These are phyloP conservation scores for Scleropages formosus DNA, from an alignment of 2,797 vertebrate genomes.

Conservation along the genomic window DNA sequence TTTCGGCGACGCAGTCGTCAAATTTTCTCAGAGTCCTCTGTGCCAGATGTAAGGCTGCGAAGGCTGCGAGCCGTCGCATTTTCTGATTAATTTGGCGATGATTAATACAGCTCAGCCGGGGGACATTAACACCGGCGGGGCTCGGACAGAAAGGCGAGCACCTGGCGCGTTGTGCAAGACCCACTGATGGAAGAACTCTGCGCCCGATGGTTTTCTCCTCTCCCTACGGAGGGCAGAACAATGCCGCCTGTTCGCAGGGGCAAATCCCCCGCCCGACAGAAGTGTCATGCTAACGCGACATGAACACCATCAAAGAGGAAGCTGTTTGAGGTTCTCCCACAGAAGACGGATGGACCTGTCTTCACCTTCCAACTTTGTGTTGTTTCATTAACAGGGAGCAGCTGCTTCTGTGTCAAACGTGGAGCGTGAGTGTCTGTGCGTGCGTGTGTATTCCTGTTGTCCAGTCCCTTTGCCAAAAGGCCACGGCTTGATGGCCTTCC, in stretches of 20 bases:
- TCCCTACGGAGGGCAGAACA: slow-evolving; percentile 64
- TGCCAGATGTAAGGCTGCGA: slow-evolving; percentile 63
- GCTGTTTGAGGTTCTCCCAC: slow-evolving; percentile 29
- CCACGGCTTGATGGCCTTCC: neutral
- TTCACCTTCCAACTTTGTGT: slow-evolving; percentile 44
- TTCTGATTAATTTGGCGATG: slow-evolving; percentile 78
- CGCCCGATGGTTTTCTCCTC: slow-evolving; percentile 48
- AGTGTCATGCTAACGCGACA: slow-evolving; percentile 41
- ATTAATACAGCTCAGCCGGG: slow-evolving; percentile 73
- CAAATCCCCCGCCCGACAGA: slow-evolving; percentile 59
- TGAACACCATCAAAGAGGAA: slow-evolving; percentile 47
- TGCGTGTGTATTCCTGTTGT: neutral
- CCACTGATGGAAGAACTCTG: slow-evolving; percentile 69
- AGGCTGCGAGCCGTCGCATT: slow-evolving; percentile 51
- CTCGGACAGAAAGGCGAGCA: slow-evolving; percentile 62
- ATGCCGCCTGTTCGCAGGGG: slow-evolving; percentile 59
- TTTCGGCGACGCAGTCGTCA: slow-evolving; percentile 60
- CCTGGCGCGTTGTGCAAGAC: slow-evolving; percentile 68
- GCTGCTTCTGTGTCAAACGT: slow-evolving; percentile 49
- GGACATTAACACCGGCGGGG: slow-evolving; percentile 58
- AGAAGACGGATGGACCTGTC: slow-evolving; percentile 43
- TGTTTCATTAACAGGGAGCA: slow-evolving; percentile 52
- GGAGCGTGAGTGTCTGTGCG: neutral
- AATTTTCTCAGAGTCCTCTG: slow-evolving; percentile 51
- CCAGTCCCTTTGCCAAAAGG: neutral